Percentiles rank a stretch among this genome's conserved stretches.
Evolutionary conservation across 2,797 vertebrate genomes (phyloP).

Genomic region (Crax fasciolata): DNA sequence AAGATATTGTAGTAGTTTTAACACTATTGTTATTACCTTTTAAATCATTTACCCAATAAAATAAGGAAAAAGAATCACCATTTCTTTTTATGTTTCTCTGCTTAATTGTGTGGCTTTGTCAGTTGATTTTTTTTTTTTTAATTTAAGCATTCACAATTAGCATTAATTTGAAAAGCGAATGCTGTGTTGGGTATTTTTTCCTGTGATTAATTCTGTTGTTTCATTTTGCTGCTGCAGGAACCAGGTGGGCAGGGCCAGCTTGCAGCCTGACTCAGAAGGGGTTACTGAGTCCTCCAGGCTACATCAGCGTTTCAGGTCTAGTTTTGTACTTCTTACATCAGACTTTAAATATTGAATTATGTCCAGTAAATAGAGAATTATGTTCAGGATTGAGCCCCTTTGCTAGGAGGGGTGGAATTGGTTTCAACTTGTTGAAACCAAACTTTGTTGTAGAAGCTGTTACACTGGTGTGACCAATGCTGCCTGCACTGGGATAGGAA

Average conservation of each 20-base stretch:
- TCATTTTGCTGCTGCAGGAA: not conserved
- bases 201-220: not conserved
- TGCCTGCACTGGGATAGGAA: not conserved
- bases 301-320: not conserved
- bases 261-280: not conserved
- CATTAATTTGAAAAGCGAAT: not conserved
- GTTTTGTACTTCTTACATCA: not conserved
- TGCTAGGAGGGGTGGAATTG: not conserved
- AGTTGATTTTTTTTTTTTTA: not conserved
- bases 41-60: conserved; percentile 99
- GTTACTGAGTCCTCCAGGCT: not conserved
- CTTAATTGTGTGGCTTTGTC: conserved; percentile 17
- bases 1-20: conserved; percentile 99
- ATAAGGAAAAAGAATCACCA: conserved; percentile 86
- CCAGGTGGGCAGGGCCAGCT: not conserved
- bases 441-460: not conserved
- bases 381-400: not conserved
- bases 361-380: not conserved
- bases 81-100: conserved; percentile 73
- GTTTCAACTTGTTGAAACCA: not conserved
- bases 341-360: not conserved
- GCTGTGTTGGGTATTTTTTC: not conserved
- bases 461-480: fast-evolving
- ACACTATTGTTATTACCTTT: conserved; percentile 99
- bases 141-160: not conserved